phyloP scores from a whole-genome alignment of 2,113 vertebrate genomes.

The Chionodraco myersi region DNA sequence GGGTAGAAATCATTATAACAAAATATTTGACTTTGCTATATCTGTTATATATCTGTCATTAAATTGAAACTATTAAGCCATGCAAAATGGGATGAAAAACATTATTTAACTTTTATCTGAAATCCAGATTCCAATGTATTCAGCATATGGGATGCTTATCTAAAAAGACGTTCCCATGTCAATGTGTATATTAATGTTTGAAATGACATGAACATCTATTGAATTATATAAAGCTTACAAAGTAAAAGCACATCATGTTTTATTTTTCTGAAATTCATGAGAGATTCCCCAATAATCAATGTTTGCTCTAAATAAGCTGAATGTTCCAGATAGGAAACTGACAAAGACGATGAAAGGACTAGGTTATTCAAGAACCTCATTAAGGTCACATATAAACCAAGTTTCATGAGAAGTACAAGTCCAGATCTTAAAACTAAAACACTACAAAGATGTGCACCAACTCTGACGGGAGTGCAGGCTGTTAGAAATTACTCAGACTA shows the following conservation, averaged over 20 bases:
- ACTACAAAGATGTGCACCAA: background rate
- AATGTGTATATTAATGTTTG: background rate
- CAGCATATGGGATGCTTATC: background rate
- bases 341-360: background rate
- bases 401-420: background rate
- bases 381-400: background rate
- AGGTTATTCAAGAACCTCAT: slow-evolving; percentile 3
- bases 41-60: slow-evolving; percentile 6
- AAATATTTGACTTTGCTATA: background rate
- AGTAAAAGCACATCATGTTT: slow-evolving; percentile 3
- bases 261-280: background rate
- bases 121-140: background rate
- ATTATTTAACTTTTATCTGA: too few species aligned
- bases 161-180: slow-evolving; percentile 18
- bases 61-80: slow-evolving; percentile 8
- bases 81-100: background rate
- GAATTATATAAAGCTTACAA: slow-evolving; percentile 11
- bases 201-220: background rate
- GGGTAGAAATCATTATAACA: background rate
- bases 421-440: background rate
- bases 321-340: slow-evolving; percentile 1
- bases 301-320: background rate
- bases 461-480: background rate
- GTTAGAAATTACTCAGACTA: background rate
- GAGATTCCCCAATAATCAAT: background rate